Evolutionary conservation across 2,888 invertebrate species (phyloP), one percentile per base, ranked within the genome.

Genomic region (Noctua pronuba): DNA sequence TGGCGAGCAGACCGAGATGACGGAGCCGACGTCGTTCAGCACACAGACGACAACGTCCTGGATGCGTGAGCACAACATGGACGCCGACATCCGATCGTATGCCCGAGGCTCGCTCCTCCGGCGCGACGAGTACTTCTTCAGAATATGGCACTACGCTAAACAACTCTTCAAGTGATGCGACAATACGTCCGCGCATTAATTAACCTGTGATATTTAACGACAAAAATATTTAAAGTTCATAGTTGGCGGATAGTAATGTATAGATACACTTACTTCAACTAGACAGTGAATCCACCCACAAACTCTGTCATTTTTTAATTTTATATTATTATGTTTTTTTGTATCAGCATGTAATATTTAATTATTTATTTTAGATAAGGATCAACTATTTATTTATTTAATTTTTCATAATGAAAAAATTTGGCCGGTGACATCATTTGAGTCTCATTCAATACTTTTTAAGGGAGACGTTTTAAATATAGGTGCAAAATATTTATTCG

Each of bases 51-150:
- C 99, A 75, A 98, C 99, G 55, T 99, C 99, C 13, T 99, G 99
- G 99, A 97, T 99, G 92, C 97, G 99, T 79, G 99, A 99, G 84
- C 98, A 99, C 93, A 98, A 99, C 91, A 99, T 99, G 98, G 99
- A 99, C 94, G 99, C 99, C 5, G 99, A 99, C 92, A 99, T 99
- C 88, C 97, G 98, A 88, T 98, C 98, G 65, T 99, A 99, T 95
- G 98, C 99, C n/a, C 97, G 98, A 88, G 98, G 98, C 85, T 98
- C 98, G 79, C 97, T 99, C 73, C 97, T 99, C 73, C 97, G 98
- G 87, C 98, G 98, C 91, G 99, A 99, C 94, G 99, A 99, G 96
- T 99, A 99, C 97, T 99, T 99, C 98, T 99, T 99, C 98, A 97
- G 98, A 89, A 98, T 99, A 95, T 99, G 98, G 98, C 98, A 98